phyloP scores from a whole-genome alignment of 2,888 invertebrate genomes.

The Phragmatobia fuliginosa region DNA sequence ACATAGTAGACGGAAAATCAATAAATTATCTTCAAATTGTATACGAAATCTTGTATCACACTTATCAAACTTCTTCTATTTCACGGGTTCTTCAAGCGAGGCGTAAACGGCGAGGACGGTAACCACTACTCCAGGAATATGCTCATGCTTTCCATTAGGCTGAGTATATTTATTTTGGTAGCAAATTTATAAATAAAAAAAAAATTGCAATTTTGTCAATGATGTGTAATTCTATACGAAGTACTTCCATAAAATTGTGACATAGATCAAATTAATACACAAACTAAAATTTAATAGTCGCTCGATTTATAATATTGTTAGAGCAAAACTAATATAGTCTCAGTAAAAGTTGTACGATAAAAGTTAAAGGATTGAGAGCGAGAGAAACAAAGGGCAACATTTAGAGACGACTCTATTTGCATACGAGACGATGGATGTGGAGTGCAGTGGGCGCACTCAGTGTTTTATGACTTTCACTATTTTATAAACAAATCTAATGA shows the following conservation, averaged over 20 bases:
- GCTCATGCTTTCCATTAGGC: too few relatives aligned
- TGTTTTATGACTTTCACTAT: conserved; percentile 63
- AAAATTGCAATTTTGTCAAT: too few relatives aligned
- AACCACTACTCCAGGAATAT: too few relatives aligned
- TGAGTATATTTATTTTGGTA: too few relatives aligned
- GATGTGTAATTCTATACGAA: too few relatives aligned
- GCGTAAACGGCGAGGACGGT: too few relatives aligned
- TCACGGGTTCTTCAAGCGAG: too few relatives aligned
- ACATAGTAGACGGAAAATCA: conserved; percentile 48
- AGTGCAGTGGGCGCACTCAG: conserved; percentile 58
- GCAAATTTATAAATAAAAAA: too few relatives aligned
- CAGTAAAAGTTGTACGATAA: conserved; percentile 73
- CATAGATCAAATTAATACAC: conserved; percentile 66
- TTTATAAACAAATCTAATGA: conserved; percentile 42
- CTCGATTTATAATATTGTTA: conserved; percentile 72
- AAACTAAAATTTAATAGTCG: conserved; percentile 61
- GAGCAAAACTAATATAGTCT: conserved; percentile 74
- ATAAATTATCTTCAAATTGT: not conserved
- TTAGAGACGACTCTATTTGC: conserved; percentile 72
- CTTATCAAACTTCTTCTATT: not conserved
- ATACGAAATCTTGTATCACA: not conserved
- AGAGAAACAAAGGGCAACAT: conserved; percentile 69
- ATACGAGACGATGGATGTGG: conserved; percentile 61
- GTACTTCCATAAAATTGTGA: conserved; percentile 56
- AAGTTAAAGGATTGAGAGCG: conserved; percentile 64